phyloP scores from a whole-genome alignment of 2,888 invertebrate species.

The Tachystola acroxantha region DNA sequence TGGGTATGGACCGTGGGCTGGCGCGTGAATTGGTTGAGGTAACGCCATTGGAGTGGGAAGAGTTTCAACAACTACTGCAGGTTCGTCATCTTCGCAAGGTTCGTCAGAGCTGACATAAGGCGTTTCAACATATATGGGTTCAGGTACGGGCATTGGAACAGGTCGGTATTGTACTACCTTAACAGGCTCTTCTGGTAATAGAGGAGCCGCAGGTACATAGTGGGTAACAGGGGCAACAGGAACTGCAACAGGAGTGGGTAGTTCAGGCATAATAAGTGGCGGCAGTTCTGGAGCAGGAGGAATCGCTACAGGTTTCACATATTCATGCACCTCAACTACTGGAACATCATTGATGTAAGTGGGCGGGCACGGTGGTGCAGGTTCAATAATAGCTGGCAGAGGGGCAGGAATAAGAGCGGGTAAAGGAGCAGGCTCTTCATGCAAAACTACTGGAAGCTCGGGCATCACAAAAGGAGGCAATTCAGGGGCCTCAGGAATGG shows the following conservation, averaged over 20 bases:
- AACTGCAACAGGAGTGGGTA: slow-evolving; percentile 2
- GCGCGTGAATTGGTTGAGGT: neutral
- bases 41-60: neutral
- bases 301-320: slow-evolving; percentile 9
- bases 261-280: slow-evolving; percentile 15
- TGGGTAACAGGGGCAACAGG: too few relatives aligned
- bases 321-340: neutral
- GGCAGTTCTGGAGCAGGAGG: slow-evolving; percentile 22
- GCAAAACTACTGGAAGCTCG: slow-evolving; percentile 11
- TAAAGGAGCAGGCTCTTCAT: slow-evolving; percentile 6
- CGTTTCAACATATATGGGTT: neutral
- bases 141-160: neutral
- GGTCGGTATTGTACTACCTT: neutral
- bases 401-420: neutral
- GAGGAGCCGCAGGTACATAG: slow-evolving; percentile 5
- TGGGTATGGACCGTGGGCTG: neutral
- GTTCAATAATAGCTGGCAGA: neutral
- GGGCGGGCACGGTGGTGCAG: neutral
- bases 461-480: slow-evolving; percentile 19
- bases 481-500: slow-evolving; percentile 20
- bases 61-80: neutral
- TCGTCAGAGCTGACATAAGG: slow-evolving; percentile 1
- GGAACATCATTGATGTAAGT: neutral
- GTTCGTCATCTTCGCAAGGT: slow-evolving; percentile 2
- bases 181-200: slow-evolving; percentile 4